A percentile compares a stretch with the other conserved stretches of the same genome.
Evolutionary conservation across 2,113 vertebrate genomes (phyloP).

Genomic region (Mastomys coucha): DNA sequence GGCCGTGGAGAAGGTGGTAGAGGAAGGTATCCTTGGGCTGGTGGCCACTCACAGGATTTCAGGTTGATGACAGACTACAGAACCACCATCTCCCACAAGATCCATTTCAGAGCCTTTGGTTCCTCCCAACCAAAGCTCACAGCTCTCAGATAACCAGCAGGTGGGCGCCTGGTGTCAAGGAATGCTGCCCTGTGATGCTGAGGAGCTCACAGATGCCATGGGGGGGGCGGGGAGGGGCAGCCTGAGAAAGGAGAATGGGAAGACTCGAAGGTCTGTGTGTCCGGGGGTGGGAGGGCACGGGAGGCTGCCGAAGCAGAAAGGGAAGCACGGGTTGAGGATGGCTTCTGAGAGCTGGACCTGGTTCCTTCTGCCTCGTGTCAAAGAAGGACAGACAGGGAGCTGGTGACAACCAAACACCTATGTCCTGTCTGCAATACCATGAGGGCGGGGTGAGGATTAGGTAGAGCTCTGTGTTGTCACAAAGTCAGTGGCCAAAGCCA

Average conservation of each 20-base stretch:
- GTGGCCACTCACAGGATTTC: not conserved
- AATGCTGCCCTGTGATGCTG: too few species aligned
- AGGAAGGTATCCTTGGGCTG: not conserved
- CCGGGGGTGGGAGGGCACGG: accelerated
- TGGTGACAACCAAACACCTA: not conserved
- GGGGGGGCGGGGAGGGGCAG: not conserved
- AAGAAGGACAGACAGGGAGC: not conserved
- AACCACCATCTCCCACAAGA: too few species aligned
- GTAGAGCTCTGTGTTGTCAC: not conserved
- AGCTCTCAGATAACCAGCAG: not conserved
- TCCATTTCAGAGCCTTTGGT: not conserved
- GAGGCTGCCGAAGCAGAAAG: not conserved
- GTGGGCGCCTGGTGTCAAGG: too few species aligned
- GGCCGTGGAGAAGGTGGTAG: not conserved
- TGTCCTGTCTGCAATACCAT: too few species aligned
- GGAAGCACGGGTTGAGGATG: not conserved
- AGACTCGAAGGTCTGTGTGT: not conserved
- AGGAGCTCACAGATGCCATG: not conserved
- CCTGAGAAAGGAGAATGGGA: not conserved
- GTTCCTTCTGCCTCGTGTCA: not conserved
- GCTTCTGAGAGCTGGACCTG: not conserved
- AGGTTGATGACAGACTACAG: too few species aligned
- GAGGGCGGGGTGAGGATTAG: not conserved
- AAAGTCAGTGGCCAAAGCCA: not conserved
- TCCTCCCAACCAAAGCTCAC: not conserved